Conservation (phyloP, 2,888 invertebrate species). For the Drosophila meridiana region DNA sequence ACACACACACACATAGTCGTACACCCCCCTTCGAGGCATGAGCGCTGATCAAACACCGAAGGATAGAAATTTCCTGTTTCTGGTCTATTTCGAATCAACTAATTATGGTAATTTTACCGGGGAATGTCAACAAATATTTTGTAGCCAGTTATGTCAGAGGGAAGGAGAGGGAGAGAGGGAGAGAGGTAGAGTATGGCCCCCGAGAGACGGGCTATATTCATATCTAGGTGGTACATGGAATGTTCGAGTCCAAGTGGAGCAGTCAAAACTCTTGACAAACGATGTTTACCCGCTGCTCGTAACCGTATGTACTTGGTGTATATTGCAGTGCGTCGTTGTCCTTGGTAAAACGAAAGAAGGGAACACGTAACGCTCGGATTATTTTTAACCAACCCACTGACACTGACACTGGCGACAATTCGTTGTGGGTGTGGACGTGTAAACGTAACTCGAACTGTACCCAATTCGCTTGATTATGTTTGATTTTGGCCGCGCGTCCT, state of each 20-base stretch:
- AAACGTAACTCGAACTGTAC: slow-evolving; percentile 56
- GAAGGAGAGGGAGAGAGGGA: background rate
- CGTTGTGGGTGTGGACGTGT: slow-evolving; percentile 38
- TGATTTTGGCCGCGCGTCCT: slow-evolving; percentile 69
- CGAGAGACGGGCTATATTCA: slow-evolving; percentile 4
- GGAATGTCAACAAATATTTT: slow-evolving; percentile 83
- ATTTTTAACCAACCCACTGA: slow-evolving; percentile 70
- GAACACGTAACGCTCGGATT: slow-evolving; percentile 66
- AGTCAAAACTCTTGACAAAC: slow-evolving; percentile 76
- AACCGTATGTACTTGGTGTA: slow-evolving; percentile 45
- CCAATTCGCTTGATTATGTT: slow-evolving; percentile 82
- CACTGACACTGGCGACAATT: slow-evolving; percentile 3
- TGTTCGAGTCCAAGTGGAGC: slow-evolving; percentile 38
- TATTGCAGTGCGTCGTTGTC: slow-evolving; percentile 45
- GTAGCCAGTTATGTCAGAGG: slow-evolving; percentile 56
- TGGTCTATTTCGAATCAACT: slow-evolving; percentile 77
- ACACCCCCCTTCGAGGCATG: background rate
- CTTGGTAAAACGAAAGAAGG: slow-evolving; percentile 39
- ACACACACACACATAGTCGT: slow-evolving; percentile 6
- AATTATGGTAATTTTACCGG: slow-evolving; percentile 83
- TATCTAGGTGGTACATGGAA: background rate
- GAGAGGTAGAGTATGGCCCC: background rate
- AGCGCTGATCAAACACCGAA: slow-evolving; percentile 62
- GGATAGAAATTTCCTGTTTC: slow-evolving; percentile 53
- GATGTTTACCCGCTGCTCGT: slow-evolving; percentile 74